Evolutionary conservation across 2,888 invertebrate species (phyloP).

Genomic region (Zygogramma bicolorata): DNA sequence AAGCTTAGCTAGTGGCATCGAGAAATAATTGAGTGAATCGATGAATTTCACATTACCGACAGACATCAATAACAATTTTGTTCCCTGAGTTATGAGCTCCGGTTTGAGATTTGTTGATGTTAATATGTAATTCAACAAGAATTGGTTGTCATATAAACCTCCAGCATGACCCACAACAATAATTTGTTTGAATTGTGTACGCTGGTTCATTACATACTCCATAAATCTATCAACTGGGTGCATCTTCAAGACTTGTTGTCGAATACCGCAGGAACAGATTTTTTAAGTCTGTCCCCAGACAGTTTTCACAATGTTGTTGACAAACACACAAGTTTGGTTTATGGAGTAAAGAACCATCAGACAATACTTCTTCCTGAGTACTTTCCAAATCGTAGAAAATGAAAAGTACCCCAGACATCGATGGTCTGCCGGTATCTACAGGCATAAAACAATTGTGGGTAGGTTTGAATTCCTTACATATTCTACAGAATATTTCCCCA

Average conservation of each 20-base stretch:
- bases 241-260: background rate
- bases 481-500: background rate
- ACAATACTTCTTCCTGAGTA: background rate
- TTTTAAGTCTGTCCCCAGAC: background rate
- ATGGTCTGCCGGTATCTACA: background rate
- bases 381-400: background rate
- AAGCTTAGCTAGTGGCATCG: constrained; percentile 39
- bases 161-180: constrained; percentile 24
- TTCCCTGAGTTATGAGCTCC: constrained; percentile 35
- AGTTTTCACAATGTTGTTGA: background rate
- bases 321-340: background rate
- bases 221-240: background rate
- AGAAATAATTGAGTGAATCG: constrained; percentile 54
- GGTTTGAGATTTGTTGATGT: constrained; percentile 23
- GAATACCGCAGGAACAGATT: background rate
- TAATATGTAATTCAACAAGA: constrained; percentile 19
- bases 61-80: constrained; percentile 34
- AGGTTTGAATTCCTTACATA: background rate
- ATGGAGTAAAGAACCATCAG: background rate
- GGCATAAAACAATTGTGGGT: background rate
- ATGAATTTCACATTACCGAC: constrained; percentile 34
- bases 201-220: background rate
- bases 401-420: background rate
- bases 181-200: constrained; percentile 20
- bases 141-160: constrained; percentile 21